Base-by-base conservation (phyloP, 2,113 vertebrate genomes). In the Plestiodon gilberti region DNA sequence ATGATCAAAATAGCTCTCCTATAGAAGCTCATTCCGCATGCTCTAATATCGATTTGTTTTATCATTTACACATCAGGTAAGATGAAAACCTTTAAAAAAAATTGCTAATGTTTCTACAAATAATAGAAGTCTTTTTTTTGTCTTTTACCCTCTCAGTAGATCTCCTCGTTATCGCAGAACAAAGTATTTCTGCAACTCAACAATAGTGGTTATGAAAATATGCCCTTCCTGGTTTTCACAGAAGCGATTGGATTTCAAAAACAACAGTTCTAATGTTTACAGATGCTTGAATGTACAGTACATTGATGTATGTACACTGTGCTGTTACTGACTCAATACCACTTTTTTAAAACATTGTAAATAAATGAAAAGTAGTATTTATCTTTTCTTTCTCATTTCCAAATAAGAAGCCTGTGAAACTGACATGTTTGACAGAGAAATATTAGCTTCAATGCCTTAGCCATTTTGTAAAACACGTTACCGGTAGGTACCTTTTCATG, bases 401-500 rank as follows among this genome's bases (percentile, higher is more conserved):
- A 75, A 89, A 93, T 22, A 17, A 78, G 1, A 57, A 23, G 86
- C 40, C 85, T 84, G 79, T 84, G 73, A 71, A 69, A 74, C 61
- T 52, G 85, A 52, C 79, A 78, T 9, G 62, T 17, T 48, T 85
- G 62, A 79, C 89, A 94, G 87, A 91, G 81, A n/a, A 87, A 88
- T 20, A 43, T 59, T 22, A 10, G 13, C 55, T 81, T 48, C 77
- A 82, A 70, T 84, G 93, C 87, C 88, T 33, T 77, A 88, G 10
- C 43, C 57, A 7, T 0, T 35, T 57, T 73, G 59, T 70, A 94
- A 91, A 87, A 85, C 69, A 90, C 86, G 91, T 91, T 85, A n/a
- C n/a, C n/a, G n/a, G n/a, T n/a, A 87, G 79, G 90, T 93, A 89
- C 88, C 91, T 80, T 75, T 92, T 90, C 80, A 83, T 79, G 70